These are phyloP conservation scores for Eurytoma californica DNA, from an alignment of 2,888 invertebrate genomes.

Conservation along the genomic window DNA sequence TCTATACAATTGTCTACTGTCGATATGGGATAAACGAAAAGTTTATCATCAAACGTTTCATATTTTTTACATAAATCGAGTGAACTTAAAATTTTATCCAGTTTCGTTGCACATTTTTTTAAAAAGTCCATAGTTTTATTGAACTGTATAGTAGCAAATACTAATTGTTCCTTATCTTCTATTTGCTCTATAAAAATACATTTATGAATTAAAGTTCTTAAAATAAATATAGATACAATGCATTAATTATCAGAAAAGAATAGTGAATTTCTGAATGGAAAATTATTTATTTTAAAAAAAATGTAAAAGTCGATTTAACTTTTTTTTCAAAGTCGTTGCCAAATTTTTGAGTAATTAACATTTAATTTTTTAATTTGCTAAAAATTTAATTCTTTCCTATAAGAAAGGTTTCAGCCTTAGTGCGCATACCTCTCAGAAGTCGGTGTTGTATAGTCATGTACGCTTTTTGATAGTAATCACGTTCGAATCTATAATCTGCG, in stretches of 20 bases:
- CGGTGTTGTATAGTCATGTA: conserved; percentile 60
- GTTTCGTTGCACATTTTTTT: conserved; percentile 58
- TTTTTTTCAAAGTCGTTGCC: no score
- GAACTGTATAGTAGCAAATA: conserved; percentile 60
- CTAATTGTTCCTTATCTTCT: conserved; percentile 61
- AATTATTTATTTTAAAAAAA: no score
- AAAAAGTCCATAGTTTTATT: conserved; percentile 60
- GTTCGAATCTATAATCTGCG: conserved; percentile 59
- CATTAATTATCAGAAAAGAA: no score
- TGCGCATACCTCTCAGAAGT: conserved; percentile 60
- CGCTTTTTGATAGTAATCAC: conserved; percentile 60
- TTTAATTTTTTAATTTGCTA: no score
- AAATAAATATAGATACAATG: background rate
- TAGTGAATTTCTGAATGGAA: no score
- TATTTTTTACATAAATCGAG: conserved; percentile 66
- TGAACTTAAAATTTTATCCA: conserved; percentile 60
- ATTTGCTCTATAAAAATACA: conserved; percentile 60
- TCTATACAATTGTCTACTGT: background rate
- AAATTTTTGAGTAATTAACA: no score
- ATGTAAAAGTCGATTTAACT: no score
- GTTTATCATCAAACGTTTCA: conserved; percentile 65
- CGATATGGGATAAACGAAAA: conserved; percentile 56
- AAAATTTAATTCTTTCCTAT: no score
- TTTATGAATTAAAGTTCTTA: background rate
- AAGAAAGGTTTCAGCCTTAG: background rate